Conservation (phyloP, 2,797 vertebrate genomes). For the Poecilia wingei region DNA sequence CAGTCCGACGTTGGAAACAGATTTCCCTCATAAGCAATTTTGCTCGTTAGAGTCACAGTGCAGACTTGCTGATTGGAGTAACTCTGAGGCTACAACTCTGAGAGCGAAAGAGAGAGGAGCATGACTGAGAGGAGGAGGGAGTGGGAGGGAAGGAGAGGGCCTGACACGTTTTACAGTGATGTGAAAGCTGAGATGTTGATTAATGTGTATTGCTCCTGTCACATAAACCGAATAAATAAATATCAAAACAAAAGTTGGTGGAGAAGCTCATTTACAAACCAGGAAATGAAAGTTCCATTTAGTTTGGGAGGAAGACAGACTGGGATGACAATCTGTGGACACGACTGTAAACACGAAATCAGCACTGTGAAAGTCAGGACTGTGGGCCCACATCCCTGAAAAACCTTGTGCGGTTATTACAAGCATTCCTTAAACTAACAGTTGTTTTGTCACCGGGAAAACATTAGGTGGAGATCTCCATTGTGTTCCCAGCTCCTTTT, state of each 20-base stretch:
- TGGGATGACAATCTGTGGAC: slow-evolving; percentile 57
- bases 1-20: slow-evolving; percentile 74
- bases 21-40: slow-evolving; percentile 83
- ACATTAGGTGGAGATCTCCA: slow-evolving; percentile 41
- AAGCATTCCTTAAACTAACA: slow-evolving; percentile 42
- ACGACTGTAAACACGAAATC: slow-evolving; percentile 60
- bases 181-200: slow-evolving; percentile 77
- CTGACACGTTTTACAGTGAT: slow-evolving; percentile 71
- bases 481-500: slow-evolving; percentile 36
- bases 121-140: slow-evolving; percentile 30
- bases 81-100: slow-evolving; percentile 57
- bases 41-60: slow-evolving; percentile 77
- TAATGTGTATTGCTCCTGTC: slow-evolving; percentile 75
- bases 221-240: slow-evolving; percentile 77
- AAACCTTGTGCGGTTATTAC: slow-evolving; percentile 46
- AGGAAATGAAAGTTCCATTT: slow-evolving; percentile 75
- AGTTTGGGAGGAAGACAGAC: slow-evolving; percentile 56
- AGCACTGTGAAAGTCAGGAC: slow-evolving; percentile 41
- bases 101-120: slow-evolving; percentile 52
- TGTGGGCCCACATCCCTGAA: slow-evolving; percentile 22
- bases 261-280: slow-evolving; percentile 68
- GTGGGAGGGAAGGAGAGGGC: slow-evolving; percentile 15
- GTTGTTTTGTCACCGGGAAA: slow-evolving; percentile 52
- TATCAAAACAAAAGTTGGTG: slow-evolving; percentile 66
- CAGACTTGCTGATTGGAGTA: slow-evolving; percentile 74